Conservation (phyloP, 2,888 invertebrate species). For the Seira musarum region DNA sequence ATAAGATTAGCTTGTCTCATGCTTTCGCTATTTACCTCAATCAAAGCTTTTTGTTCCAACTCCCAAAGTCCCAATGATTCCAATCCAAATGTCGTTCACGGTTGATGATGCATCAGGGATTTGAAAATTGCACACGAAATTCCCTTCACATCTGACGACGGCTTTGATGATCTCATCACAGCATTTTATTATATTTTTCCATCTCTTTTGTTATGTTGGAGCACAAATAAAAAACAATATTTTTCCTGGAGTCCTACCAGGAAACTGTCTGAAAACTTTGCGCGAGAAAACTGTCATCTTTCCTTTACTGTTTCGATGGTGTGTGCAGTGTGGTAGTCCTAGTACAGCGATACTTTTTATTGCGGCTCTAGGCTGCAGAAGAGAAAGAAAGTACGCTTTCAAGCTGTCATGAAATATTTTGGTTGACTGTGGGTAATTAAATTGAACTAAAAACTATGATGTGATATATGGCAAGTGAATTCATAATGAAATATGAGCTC, state of each 20-base stretch:
- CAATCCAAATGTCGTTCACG: background rate
- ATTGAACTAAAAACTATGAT: slow-evolving; percentile 25
- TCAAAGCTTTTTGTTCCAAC: slow-evolving; percentile 4
- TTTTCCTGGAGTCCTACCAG: background rate
- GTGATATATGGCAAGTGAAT: background rate
- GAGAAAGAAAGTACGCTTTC: background rate
- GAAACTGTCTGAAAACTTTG: background rate
- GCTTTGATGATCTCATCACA: background rate
- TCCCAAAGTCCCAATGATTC: background rate
- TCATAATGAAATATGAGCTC: slow-evolving; percentile 10
- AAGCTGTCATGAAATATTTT: slow-evolving; percentile 32
- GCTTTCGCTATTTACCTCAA: background rate
- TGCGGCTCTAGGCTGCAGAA: background rate
- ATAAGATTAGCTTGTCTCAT: background rate
- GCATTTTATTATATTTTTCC: background rate
- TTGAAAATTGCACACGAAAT: background rate
- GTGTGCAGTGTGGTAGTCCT: no score
- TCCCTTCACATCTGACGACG: slow-evolving; percentile 16
- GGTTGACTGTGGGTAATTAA: slow-evolving; percentile 31
- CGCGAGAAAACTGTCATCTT: background rate
- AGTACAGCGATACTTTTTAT: no score
- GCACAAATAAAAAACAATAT: no score
- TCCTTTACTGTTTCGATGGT: no score
- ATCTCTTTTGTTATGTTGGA: background rate
- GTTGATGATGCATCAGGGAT: background rate